phyloP scores from a whole-genome alignment of 2,113 vertebrate species.

The Phasianus colchicus region DNA sequence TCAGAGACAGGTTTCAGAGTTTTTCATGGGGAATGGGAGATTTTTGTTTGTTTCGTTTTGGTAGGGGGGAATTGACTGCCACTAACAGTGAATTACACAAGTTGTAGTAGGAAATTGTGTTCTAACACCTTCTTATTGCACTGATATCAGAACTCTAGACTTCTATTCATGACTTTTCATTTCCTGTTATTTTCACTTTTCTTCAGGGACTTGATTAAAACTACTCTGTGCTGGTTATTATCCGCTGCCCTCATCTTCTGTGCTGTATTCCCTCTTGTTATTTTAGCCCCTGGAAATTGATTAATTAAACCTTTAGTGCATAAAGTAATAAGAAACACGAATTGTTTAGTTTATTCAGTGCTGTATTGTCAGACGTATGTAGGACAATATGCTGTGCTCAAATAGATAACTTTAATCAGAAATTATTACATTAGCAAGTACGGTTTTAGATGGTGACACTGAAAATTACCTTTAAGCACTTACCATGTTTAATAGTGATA shows the following conservation, averaged over 20 bases:
- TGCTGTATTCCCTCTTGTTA: slow-evolving; percentile 48
- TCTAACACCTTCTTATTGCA: not conserved
- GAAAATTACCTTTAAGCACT: not conserved
- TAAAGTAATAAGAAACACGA: not conserved
- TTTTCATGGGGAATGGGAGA: not conserved
- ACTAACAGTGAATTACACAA: not conserved
- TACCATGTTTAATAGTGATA: not conserved
- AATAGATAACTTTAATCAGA: not conserved
- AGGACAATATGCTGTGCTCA: not conserved
- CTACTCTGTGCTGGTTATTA: slow-evolving; percentile 4
- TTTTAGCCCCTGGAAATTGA: slow-evolving; percentile 41
- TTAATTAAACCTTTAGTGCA: slow-evolving; percentile 48
- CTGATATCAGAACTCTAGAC: slow-evolving; percentile 2
- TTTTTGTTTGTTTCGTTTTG: not conserved
- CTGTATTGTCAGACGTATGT: not conserved
- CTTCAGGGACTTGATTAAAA: slow-evolving; percentile 47
- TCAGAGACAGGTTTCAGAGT: not conserved
- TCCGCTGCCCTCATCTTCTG: slow-evolving; percentile 4
- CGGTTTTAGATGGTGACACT: not conserved
- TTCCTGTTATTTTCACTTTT: slow-evolving; percentile 52
- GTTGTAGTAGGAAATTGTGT: not conserved
- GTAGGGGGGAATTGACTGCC: not conserved
- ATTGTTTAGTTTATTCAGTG: slow-evolving; percentile 24
- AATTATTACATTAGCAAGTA: not conserved
- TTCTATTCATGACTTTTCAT: slow-evolving; percentile 31